Evolutionary conservation across 2,113 vertebrate genomes (phyloP), one percentile per base, ranked within the genome.

Genomic region (Phaethon lepturus): DNA sequence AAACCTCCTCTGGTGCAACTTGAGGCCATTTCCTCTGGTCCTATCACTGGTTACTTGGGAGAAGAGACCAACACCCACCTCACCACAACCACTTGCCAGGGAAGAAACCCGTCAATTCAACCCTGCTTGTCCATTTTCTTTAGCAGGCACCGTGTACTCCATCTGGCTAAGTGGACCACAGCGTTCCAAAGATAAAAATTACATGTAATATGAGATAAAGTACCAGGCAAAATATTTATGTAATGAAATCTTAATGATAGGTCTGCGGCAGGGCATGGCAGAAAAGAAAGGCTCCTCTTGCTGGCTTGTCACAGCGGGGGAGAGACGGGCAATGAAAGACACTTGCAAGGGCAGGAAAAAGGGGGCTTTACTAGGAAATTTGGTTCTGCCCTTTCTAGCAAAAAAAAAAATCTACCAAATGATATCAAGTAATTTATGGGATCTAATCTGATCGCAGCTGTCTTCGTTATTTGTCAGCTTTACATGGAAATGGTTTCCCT

Each of bases 171-270:
- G 55, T 0, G 40, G 66, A 45, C 58, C 20, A 6, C 20, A 7
- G 55, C 44, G 75, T 76, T 56, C 67, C 85, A 45, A 89, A 55
- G 90, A 59, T 59, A 93, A 62, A 96, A 90, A 55, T n/a, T 25
- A 42, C 63, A 4, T 44, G 88, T 80, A 94, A 96, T 6, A 33
- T 8, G 88, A 94, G 95, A 95, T 60, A 66, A 95, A 73, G 72
- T 17, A 74, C 80, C 75, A 71, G 35, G 75, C 81, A 77, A 92
- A 91, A 96, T 63, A 93, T 94, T 95, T 91, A 47, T 3, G 55
- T 81, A 55, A 93, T 77, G 74, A 86, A 94, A 93, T 79, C 71
- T 67, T 62, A 66, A 38, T 28, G 63, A 26, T 77, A 24, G 86
- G 80, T 64, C 81, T 78, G 72, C 0, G 5, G 45, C 45, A n/a